A percentile compares a stretch with the other conserved stretches of the same genome.
Conservation (phyloP, 2,797 vertebrate species). For the Melanotaenia maccullochi region DNA sequence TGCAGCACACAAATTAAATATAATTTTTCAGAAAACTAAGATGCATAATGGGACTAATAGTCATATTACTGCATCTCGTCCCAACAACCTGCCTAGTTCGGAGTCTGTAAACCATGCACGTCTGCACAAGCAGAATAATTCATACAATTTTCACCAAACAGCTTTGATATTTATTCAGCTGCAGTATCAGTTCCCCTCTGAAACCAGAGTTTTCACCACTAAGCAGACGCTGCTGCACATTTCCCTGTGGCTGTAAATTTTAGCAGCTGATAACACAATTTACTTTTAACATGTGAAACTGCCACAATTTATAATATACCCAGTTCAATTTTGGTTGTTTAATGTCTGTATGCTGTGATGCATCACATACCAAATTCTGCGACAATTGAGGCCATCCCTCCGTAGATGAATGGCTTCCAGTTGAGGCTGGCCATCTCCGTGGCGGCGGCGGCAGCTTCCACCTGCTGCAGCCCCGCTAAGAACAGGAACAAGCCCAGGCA, state of each 20-base stretch:
- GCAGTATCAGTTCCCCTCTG: constrained; percentile 1
- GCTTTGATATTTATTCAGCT: constrained; percentile 11
- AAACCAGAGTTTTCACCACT: constrained; percentile 1
- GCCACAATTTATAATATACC: background rate
- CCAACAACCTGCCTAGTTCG: background rate
- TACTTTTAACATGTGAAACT: background rate
- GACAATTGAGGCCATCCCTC: constrained; percentile 95
- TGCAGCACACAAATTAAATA: no score
- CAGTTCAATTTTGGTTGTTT: background rate
- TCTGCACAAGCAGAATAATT: background rate
- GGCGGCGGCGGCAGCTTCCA: constrained; percentile 80
- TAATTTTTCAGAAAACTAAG: no score
- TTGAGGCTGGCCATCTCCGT: constrained; percentile 90
- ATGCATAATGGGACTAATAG: no score
- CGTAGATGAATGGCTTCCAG: constrained; percentile 98
- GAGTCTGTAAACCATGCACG: background rate
- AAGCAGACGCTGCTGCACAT: constrained; percentile 8
- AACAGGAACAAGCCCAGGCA: constrained; percentile 77
- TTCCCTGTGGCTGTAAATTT: background rate
- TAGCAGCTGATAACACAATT: background rate
- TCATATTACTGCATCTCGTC: no score
- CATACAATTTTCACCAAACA: background rate
- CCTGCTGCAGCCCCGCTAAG: constrained; percentile 84
- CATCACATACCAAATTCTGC: constrained; percentile 92
- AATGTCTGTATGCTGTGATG: constrained; percentile 27